A percentile compares a stretch with the other conserved stretches of the same genome.
Evolutionary conservation across 1,140 invertebrate genomes (phyloP).

Genomic region (Ceratina japonica): DNA sequence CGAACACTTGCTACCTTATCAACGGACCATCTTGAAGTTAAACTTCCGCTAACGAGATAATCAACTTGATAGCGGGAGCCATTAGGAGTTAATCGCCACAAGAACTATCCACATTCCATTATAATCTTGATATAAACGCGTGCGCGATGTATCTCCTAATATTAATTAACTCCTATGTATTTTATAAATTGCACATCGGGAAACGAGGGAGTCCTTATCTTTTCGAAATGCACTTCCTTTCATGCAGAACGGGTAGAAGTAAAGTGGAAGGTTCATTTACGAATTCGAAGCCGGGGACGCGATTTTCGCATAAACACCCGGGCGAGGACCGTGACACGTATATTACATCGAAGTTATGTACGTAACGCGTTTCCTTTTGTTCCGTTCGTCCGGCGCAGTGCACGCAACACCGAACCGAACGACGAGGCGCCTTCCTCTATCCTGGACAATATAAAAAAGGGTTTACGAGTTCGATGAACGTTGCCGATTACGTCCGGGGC

Average conservation of each 20-base stretch:
- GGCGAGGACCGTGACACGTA: too few relatives aligned
- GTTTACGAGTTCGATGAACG: conserved; percentile 40
- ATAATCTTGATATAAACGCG: conserved; percentile 6
- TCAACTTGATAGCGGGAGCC: conserved; percentile 5
- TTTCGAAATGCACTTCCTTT: too few relatives aligned
- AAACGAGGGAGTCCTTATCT: too few relatives aligned
- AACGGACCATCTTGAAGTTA: conserved; percentile 30
- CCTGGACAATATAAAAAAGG: conserved; percentile 9
- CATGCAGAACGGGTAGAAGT: too few relatives aligned
- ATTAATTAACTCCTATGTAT: not conserved
- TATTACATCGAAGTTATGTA: too few relatives aligned
- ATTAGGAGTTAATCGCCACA: conserved; percentile 22
- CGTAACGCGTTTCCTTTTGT: not conserved
- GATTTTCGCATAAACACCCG: too few relatives aligned
- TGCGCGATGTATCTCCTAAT: conserved; percentile 8
- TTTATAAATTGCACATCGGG: not conserved
- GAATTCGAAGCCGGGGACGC: too few relatives aligned
- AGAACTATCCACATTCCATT: conserved; percentile 18
- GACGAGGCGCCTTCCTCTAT: not conserved
- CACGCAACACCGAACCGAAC: conserved; percentile 20
- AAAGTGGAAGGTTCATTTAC: too few relatives aligned
- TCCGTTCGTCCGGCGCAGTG: not conserved
- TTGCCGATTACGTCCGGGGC: conserved; percentile 21
- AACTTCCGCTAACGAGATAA: conserved; percentile 15
- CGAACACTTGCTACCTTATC: conserved; percentile 36